A percentile compares a stretch with the other conserved stretches of the same genome.
These are phyloP conservation scores for Adelges cooleyi DNA, from an alignment of 1,140 invertebrate genomes.

Conservation along the genomic window DNA sequence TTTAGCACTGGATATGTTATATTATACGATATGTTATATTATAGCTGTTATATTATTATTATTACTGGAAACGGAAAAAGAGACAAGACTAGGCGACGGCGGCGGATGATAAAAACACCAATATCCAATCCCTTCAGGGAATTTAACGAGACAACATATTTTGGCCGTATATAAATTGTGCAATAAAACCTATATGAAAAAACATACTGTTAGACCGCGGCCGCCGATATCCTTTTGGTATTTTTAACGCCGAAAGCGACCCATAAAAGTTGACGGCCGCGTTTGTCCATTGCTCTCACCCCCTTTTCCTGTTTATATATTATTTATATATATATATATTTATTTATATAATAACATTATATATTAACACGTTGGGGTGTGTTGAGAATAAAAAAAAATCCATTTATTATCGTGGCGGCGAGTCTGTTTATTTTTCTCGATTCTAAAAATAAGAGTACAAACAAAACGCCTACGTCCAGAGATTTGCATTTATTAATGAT, in stretches of 20 bases:
- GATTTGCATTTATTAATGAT: too few species aligned
- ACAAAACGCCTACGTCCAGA: too few species aligned
- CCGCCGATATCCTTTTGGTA: conserved; percentile 1
- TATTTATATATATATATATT: background rate
- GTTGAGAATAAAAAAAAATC: too few species aligned
- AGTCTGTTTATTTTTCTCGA: too few species aligned
- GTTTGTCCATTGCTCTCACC: background rate
- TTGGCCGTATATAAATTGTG: conserved; percentile 24
- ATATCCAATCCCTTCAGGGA: conserved; percentile 19
- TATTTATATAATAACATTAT: background rate
- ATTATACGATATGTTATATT: too few species aligned
- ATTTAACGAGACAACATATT: conserved; percentile 28
- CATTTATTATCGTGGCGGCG: too few species aligned
- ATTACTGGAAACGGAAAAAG: background rate
- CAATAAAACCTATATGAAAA: conserved; percentile 28
- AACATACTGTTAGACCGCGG: conserved; percentile 14
- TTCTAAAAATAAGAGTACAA: too few species aligned
- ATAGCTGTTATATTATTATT: background rate
- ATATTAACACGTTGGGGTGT: too few species aligned
- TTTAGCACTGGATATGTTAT: too few species aligned
- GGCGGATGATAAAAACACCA: conserved; percentile 11
- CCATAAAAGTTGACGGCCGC: conserved; percentile 19
- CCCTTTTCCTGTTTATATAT: background rate
- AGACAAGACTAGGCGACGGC: background rate
- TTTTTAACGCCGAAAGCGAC: conserved; percentile 13